Base-by-base conservation (phyloP, 2,113 vertebrate species). In the Hippocampus guttulatus region DNA sequence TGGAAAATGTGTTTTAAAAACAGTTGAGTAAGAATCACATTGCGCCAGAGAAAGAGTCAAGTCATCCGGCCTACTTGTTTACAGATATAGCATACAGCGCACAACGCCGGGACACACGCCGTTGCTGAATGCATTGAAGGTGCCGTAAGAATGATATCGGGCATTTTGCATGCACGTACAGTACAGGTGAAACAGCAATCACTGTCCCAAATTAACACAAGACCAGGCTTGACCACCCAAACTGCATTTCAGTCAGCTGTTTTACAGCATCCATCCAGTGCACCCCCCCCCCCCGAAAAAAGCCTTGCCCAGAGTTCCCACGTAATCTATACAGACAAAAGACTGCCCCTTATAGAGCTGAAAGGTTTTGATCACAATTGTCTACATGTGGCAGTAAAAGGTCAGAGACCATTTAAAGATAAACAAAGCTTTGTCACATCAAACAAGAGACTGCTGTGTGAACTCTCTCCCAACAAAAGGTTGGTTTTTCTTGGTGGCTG, bases 401-500 rank as follows among this genome's bases (percentile, higher is more conserved):
- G 72, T 67, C 38, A 64, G 58, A 45, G 45, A 60, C 54, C 40
- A 75, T 74, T 82, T 75, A 74, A 83, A 74, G 54, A 40, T 71
- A 55, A 75, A 68, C 73, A 78, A 83, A 71, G 75, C 33, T 57
- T 62, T 67, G 51, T 77, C 75, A 77, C 40, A 74, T 80, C 61
- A 78, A 78, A 64, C 55, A 70, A 64, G 47, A 66, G 62, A 61
- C 61, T 41, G 43, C 57, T 63, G 79, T 84, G 70, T 81, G 72
- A 81, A 75, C 69, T 71, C 70, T 76, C 68, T 71, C 67, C 49
- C 74, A 75, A 78, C 71, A 78, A 71, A 65, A 68, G 41, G 41
- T 70, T 71, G 73, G 58, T 71, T 69, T 85, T 81, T 79, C 67
- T 20, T 9, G 2, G 61, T 67, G 77, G 76, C 69, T 80, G 58